These are phyloP conservation scores for Mesorhabditis belari DNA, from an alignment of 2,888 invertebrate genomes.

Conservation along the genomic window DNA sequence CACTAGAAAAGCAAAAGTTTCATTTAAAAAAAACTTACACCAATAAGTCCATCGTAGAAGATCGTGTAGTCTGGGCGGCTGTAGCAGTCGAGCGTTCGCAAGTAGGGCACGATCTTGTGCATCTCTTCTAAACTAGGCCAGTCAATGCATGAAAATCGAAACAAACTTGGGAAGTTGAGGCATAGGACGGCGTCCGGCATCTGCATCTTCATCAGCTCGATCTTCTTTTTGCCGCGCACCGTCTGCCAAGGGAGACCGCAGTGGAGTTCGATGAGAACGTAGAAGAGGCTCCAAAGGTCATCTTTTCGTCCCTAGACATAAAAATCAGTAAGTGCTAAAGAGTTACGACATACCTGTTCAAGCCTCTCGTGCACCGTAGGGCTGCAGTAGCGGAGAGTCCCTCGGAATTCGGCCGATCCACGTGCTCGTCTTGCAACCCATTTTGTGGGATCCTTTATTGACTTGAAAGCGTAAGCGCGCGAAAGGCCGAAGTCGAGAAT, in stretches of 20 bases:
- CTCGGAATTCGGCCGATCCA: slow-evolving; percentile 40
- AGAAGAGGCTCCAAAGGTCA: slow-evolving; percentile 21
- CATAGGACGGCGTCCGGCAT: neutral
- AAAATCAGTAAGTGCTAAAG: neutral
- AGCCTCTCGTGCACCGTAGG: slow-evolving; percentile 30
- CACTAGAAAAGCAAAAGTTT: too few relatives aligned
- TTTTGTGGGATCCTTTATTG: slow-evolving; percentile 1
- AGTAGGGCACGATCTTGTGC: slow-evolving; percentile 16
- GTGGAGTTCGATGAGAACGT: slow-evolving; percentile 62
- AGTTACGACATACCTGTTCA: slow-evolving; percentile 28
- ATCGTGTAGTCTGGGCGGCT: slow-evolving; percentile 29
- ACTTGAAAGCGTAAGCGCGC: slow-evolving; percentile 15
- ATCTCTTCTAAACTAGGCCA: slow-evolving; percentile 14
- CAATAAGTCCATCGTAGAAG: neutral
- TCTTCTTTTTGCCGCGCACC: slow-evolving; percentile 15
- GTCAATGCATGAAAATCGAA: too few relatives aligned
- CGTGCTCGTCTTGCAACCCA: slow-evolving; percentile 36
- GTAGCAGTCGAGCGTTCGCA: slow-evolving; percentile 29
- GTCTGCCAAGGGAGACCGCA: slow-evolving; percentile 43
- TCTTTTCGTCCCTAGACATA: slow-evolving; percentile 9
- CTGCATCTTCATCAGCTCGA: neutral
- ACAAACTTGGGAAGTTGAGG: neutral
- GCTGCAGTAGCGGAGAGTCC: slow-evolving; percentile 42
- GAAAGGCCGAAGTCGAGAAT: slow-evolving; percentile 41
- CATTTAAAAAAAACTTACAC: too few relatives aligned